A percentile compares a stretch with the other conserved stretches of the same genome.
Conservation (phyloP, 2,113 vertebrate species). For the Agapornis roseicollis region DNA sequence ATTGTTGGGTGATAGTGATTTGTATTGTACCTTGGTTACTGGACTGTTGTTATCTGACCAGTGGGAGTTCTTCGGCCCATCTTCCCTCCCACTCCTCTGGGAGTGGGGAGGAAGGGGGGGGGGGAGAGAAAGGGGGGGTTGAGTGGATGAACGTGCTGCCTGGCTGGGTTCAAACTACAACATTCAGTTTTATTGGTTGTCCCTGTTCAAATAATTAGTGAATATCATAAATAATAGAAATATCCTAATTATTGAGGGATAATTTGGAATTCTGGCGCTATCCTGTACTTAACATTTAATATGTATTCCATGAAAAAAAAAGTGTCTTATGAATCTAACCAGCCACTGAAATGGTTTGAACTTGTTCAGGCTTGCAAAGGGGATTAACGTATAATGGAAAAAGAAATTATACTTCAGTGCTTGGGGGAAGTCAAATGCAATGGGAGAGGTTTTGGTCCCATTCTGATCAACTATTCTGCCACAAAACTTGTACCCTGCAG, state of each 20-base stretch:
- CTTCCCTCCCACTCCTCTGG: too few species aligned
- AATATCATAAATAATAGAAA: neutral
- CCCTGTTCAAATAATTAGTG: neutral
- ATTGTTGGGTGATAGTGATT: too few species aligned
- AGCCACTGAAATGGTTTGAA: neutral
- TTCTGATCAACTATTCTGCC: neutral
- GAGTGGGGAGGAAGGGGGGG: too few species aligned
- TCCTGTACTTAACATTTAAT: neutral
- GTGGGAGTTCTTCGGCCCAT: too few species aligned
- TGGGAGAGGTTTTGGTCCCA: neutral
- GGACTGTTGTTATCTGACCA: too few species aligned
- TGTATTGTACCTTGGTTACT: too few species aligned
- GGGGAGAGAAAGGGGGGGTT: too few species aligned
- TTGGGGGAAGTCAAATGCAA: neutral
- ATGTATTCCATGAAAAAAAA: neutral
- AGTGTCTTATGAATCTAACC: neutral
- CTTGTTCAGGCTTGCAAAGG: neutral
- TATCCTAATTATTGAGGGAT: neutral
- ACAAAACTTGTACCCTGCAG: neutral
- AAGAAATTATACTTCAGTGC: neutral
- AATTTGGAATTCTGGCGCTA: neutral
- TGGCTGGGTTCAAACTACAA: too few species aligned
- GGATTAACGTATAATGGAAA: neutral
- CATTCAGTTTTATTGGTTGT: neutral
- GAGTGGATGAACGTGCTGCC: too few species aligned